Evolutionary conservation across 2,113 vertebrate species (phyloP).

Genomic region (Sorex araneus): DNA sequence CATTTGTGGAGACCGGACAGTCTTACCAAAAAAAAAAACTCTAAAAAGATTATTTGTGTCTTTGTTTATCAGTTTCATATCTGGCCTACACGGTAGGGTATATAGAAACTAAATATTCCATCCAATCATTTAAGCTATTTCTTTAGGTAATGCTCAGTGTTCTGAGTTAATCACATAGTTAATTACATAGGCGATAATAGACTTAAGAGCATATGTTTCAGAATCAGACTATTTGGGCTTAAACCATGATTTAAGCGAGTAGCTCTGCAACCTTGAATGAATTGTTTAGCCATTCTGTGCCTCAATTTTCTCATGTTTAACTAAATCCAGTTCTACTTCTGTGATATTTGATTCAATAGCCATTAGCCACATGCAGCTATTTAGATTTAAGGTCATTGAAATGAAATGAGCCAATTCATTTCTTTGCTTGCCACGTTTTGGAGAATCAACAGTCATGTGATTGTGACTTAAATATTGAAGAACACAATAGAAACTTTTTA

Average conservation of each 20-base stretch:
- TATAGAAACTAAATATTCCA: background rate
- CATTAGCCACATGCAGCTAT: background rate
- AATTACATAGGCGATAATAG: background rate
- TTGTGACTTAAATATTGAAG: background rate
- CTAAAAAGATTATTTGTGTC: constrained; percentile 41
- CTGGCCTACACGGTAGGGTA: background rate
- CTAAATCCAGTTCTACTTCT: background rate
- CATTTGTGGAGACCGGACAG: background rate
- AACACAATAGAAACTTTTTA: background rate
- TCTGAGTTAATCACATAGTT: background rate
- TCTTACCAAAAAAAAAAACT: background rate
- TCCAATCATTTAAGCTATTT: constrained; percentile 7
- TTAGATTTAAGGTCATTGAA: constrained; percentile 22
- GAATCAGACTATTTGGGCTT: background rate
- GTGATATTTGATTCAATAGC: background rate
- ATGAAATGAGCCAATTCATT: background rate
- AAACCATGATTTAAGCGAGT: background rate
- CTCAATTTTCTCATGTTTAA: background rate
- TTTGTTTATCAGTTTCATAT: constrained; percentile 59
- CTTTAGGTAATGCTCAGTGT: background rate
- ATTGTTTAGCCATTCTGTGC: background rate
- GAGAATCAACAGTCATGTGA: background rate
- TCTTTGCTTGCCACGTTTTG: background rate
- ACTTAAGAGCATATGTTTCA: background rate
- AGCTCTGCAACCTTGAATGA: background rate